Evolutionary conservation across 2,113 vertebrate species (phyloP), one percentile per base, ranked within the genome.

Genomic region (Willisornis vidua): DNA sequence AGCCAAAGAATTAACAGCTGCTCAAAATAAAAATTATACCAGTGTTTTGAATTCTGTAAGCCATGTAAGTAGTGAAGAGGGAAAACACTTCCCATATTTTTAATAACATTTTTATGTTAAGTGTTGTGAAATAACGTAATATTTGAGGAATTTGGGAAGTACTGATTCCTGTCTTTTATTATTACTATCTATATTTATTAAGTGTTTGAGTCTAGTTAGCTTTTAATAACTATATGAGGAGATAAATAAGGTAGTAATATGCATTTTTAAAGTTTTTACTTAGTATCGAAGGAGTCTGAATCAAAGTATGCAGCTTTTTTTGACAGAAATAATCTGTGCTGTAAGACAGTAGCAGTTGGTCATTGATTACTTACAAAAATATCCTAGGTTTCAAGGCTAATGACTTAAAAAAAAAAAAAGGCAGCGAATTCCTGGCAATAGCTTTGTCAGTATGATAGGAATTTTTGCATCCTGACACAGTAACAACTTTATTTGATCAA

Each of bases 401-500:
- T 45, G 15, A 63, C 46, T 43, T 18, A 54, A 51, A 54, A 29
- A 10, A n/a, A 19, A 52, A 8, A 24, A 15, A 14, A 16, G 8
- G 0, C 19, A 23, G 5, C 0, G 0, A 76, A 51, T 76, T 90
- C 18, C 19, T 83, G 46, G 12, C 25, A 76, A 59, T 61, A 87
- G 22, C 48, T 37, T 85, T 94, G 19, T 39, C 33, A 8, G 1
- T 33, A 54, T 31, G n/a, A 35, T 6, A 62, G 49, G 11, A 10
- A 11, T 33, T 95, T 95, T 93, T 93, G 28, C 26, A 63, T 67
- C 9, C 29, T 75, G 68, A 86, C 11, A 52, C 26, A 54, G 1
- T 74, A 86, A 43, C 8, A n/a, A 19, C 5, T 88, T 88, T 82
- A 48, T 63, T 81, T 71, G 37, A 74, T 84, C 35, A 63, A 41